Percentiles rank a stretch among this genome's conserved stretches.
Conservation (phyloP, 37 sponge, comb jelly and placozoan genomes). For the Theonella swinhoei region DNA sequence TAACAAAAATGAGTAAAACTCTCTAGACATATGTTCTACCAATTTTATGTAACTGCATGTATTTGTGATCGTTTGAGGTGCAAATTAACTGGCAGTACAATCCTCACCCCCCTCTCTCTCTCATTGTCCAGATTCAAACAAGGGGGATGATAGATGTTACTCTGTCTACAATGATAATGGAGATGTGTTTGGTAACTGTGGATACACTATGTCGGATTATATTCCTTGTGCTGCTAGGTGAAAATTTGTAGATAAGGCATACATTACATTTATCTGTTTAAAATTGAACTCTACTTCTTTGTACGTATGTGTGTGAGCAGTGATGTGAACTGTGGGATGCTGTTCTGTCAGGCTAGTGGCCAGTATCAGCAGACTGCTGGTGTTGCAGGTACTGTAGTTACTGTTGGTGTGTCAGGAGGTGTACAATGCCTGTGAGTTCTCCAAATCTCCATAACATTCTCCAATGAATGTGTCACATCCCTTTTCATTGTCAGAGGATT, state of each 20-base stretch:
- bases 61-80: background rate
- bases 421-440: too few species aligned
- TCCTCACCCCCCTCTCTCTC: background rate
- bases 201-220: constrained; percentile 5
- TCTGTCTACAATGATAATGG: constrained; percentile 19
- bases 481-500: too few species aligned
- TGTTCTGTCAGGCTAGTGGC: background rate
- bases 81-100: background rate
- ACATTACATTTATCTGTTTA: background rate
- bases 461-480: too few species aligned
- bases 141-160: constrained; percentile 24
- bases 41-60: background rate
- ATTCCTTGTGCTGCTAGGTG: constrained; percentile 34
- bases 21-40: background rate
- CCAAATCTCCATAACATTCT: too few species aligned
- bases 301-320: background rate
- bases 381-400: background rate
- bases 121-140: background rate
- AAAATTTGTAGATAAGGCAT: background rate
- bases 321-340: constrained; percentile 8
- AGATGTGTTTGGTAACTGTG: constrained; percentile 56
- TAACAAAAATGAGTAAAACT: background rate
- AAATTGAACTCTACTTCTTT: background rate
- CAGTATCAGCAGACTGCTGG: background rate
- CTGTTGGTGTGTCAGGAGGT: background rate